A percentile compares a stretch with the other conserved stretches of the same genome.
Evolutionary conservation across 2,888 invertebrate species (phyloP).

Genomic region (Adelognathus sp.): DNA sequence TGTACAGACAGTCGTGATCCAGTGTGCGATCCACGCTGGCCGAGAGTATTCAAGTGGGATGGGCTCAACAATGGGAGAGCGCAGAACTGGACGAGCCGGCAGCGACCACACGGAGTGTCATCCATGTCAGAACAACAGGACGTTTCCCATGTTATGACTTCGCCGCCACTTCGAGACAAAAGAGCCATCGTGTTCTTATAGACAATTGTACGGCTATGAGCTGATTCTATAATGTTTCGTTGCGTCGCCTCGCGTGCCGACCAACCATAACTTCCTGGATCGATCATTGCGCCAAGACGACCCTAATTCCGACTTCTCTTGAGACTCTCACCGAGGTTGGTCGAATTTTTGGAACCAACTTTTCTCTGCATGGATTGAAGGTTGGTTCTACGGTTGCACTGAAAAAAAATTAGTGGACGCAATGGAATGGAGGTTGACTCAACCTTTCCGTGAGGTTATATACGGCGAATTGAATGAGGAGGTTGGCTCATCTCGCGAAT

Average conservation of each 20-base stretch:
- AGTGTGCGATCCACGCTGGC: background rate
- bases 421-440: too few relatives aligned
- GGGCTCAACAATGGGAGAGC: constrained; percentile 14
- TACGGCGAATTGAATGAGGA: too few relatives aligned
- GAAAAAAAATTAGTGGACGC: too few relatives aligned
- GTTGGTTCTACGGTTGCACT: too few relatives aligned
- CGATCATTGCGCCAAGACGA: too few relatives aligned
- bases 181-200: background rate
- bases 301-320: too few relatives aligned
- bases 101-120: constrained; percentile 23
- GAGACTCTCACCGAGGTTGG: too few relatives aligned
- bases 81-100: background rate
- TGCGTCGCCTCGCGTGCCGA: background rate
- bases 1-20: constrained; percentile 24
- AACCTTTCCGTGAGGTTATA: too few relatives aligned
- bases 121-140: constrained; percentile 17
- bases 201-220: background rate
- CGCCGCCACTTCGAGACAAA: background rate
- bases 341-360: too few relatives aligned
- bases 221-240: background rate
- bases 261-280: too few relatives aligned
- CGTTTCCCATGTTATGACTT: background rate
- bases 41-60: constrained; percentile 16
- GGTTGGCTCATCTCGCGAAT: too few relatives aligned
- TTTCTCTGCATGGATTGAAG: too few relatives aligned